Percentiles rank a stretch among this genome's conserved stretches.
phyloP scores from a whole-genome alignment of 1,140 invertebrate genomes.

The Caenorhabditis brenneri region DNA sequence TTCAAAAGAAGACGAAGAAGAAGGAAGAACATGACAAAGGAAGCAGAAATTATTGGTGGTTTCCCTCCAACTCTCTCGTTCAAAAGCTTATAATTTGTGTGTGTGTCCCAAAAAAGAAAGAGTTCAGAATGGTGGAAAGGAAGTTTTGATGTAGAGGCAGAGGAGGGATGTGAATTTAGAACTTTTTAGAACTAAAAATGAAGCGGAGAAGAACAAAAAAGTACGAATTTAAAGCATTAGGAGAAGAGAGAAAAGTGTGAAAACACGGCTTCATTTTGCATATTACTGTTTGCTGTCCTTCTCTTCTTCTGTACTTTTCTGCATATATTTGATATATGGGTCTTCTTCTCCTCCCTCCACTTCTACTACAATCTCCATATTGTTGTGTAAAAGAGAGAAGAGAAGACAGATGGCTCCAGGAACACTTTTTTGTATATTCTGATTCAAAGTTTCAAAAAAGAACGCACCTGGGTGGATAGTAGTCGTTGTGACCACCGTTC shows the following conservation, averaged over 20 bases:
- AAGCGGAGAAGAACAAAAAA: neutral
- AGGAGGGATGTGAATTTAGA: too few relatives aligned
- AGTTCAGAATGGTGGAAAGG: neutral
- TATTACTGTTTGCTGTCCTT: neutral
- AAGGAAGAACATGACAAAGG: neutral
- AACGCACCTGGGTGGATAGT: conserved; percentile 17
- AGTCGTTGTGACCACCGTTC: neutral
- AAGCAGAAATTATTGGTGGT: neutral
- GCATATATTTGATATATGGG: conserved; percentile 33
- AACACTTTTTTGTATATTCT: neutral
- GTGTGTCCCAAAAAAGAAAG: neutral
- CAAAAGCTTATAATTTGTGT: neutral
- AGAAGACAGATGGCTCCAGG: neutral
- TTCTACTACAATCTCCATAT: neutral
- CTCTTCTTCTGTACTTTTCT: conserved; percentile 6
- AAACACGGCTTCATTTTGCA: conserved; percentile 21
- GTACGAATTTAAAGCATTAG: neutral
- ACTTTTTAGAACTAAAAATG: too few relatives aligned
- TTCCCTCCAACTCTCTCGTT: too few relatives aligned
- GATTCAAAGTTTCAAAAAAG: neutral
- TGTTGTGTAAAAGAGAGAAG: conserved; percentile 20
- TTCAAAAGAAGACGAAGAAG: neutral
- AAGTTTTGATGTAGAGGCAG: too few relatives aligned
- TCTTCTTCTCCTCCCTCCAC: neutral
- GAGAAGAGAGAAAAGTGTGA: neutral